Base-by-base conservation (phyloP, 92 coral and sea anemone genomes). In the Desmophyllum pertusum region DNA sequence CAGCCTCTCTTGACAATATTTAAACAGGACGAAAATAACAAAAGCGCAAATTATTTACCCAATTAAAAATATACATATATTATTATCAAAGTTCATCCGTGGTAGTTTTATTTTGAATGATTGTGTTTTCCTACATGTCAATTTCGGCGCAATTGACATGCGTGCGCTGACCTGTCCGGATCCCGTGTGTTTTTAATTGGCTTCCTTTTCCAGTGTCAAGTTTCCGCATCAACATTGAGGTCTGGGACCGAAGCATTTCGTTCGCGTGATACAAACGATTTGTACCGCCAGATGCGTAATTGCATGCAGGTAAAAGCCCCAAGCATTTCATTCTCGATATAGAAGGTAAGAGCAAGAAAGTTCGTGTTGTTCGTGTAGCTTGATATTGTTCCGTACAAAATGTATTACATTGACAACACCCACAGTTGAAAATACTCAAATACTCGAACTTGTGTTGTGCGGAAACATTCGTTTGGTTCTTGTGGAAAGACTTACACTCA, bases 291-390 rank as follows among this genome's bases (percentile, higher is more conserved):
- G 39, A 11, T 65, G 75, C 64, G 75, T 80, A 51, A 66, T 80
- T 46, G 38, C 43, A 63, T 64, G 41, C 27, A 25, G 42, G 75
- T 23, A 65, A 67, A 35, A 42, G n/a, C 27, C 67, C 30, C 62
- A 10, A 35, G 48, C 23, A 21, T 15, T 67, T 40, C 35, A 51
- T 18, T 30, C 53, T 3, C 6, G 18, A 43, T 33, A 79, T 36
- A 80, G 35, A 67, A 67, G 84, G 84, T 66, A 80, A 68, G 84
- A 25, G 29, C 19, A 18, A 31, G 46, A 50, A 40, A 63, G 33
- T 46, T 19, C 21, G 17, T 45, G 61, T 29, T 23, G 17, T 41
- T 48, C 7, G 0, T 30, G 0, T 33, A 27, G 19, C 41, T 78
- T 27, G 73, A 63, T 78, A 43, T 67, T 68, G 48, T n/a, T n/a